Conservation (phyloP, 2,113 vertebrate genomes). For the Natator depressus region DNA sequence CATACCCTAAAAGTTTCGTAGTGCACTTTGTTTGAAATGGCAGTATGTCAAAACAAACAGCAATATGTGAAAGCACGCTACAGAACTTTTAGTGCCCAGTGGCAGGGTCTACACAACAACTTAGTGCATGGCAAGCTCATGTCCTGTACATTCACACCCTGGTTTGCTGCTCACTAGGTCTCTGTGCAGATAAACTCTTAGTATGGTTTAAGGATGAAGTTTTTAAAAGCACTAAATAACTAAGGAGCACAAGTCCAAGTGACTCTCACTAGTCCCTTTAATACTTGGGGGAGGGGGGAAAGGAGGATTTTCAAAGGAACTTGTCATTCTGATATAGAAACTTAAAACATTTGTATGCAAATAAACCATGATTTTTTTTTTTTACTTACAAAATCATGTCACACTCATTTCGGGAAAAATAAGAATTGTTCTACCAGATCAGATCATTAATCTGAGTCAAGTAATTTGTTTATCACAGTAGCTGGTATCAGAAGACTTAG, state of each 20-base stretch:
- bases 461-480: not conserved
- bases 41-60: too few species aligned
- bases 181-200: not conserved
- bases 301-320: too few species aligned
- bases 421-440: not conserved
- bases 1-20: not conserved
- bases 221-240: not conserved
- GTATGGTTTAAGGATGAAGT: not conserved
- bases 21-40: too few species aligned
- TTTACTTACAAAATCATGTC: not conserved
- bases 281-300: too few species aligned
- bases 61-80: not conserved
- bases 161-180: not conserved
- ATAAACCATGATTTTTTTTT: not conserved
- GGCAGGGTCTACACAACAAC: not conserved
- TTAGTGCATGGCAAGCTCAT: not conserved
- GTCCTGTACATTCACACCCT: not conserved
- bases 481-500: not conserved
- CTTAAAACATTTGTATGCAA: not conserved
- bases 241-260: not conserved
- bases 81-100: not conserved
- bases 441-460: not conserved
- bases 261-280: not conserved
- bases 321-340: not conserved
- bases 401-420: not conserved